Percentiles rank a stretch among this genome's conserved stretches.
phyloP scores from a whole-genome alignment of 2,113 vertebrate genomes.

The Microtus oregoni region DNA sequence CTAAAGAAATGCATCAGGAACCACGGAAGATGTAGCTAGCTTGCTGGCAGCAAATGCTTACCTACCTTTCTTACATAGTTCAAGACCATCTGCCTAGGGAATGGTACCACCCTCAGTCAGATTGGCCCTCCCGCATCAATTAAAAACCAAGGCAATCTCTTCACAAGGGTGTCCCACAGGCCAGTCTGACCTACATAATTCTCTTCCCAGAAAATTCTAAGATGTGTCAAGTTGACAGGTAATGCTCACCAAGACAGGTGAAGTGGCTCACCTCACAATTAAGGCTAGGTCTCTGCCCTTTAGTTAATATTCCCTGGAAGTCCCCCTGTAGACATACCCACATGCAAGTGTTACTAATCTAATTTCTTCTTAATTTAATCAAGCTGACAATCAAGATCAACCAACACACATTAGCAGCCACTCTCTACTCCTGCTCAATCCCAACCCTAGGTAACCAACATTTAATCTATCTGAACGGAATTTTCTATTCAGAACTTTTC shows the following conservation, averaged over 20 bases:
- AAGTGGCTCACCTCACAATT: background rate
- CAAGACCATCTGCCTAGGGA: background rate
- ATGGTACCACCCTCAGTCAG: background rate
- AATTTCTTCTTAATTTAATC: background rate
- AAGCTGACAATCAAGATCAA: background rate
- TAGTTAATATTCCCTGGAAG: background rate
- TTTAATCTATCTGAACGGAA: background rate
- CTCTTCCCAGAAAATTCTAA: background rate
- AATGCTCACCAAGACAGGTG: background rate
- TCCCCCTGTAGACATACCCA: background rate
- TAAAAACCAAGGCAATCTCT: background rate
- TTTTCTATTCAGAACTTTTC: background rate
- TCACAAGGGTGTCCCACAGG: too few species aligned
- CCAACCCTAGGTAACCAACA: background rate
- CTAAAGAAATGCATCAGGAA: background rate
- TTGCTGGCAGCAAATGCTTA: background rate
- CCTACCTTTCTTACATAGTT: background rate
- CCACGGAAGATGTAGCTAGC: background rate
- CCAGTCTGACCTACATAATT: background rate
- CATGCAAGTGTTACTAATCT: background rate
- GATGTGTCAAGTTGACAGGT: background rate
- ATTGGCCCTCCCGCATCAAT: background rate
- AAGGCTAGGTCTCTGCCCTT: too few species aligned
- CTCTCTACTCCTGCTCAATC: background rate
- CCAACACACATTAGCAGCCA: background rate